Percentiles rank a stretch among this genome's conserved stretches.
Conservation (phyloP, 2,888 invertebrate species). For the Torymus auratus region DNA sequence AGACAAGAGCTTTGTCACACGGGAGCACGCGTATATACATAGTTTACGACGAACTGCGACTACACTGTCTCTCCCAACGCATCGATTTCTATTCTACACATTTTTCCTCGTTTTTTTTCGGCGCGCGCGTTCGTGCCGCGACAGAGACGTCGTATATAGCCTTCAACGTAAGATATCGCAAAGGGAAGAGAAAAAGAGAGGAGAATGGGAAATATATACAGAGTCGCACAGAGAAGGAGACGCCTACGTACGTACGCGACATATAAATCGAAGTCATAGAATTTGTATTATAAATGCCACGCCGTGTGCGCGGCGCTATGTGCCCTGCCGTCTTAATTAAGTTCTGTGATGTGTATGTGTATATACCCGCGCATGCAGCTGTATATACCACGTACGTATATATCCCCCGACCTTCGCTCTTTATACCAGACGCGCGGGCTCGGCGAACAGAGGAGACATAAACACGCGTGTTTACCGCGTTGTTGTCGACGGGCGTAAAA, state of each 20-base stretch:
- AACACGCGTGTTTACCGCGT: slow-evolving; percentile 54
- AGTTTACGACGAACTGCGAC: slow-evolving; percentile 42
- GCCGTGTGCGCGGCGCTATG: neutral
- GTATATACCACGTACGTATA: too few relatives aligned
- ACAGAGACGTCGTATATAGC: too few relatives aligned
- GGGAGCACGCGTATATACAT: slow-evolving; percentile 25
- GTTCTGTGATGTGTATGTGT: neutral
- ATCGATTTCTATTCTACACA: slow-evolving; percentile 47
- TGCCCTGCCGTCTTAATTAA: slow-evolving; percentile 50
- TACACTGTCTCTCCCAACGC: slow-evolving; percentile 5
- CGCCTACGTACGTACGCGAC: neutral
- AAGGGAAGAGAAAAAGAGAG: neutral
- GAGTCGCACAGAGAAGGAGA: too few relatives aligned
- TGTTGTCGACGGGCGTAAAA: slow-evolving; percentile 43
- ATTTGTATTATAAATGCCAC: slow-evolving; percentile 15
- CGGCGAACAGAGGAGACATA: slow-evolving; percentile 27
- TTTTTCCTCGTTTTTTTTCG: slow-evolving; percentile 18
- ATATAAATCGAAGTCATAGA: slow-evolving; percentile 37
- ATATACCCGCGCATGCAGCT: too few relatives aligned
- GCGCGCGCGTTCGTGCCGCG: neutral
- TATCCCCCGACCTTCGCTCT: slow-evolving; percentile 36
- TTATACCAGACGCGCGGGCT: slow-evolving; percentile 21
- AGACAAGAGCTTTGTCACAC: slow-evolving; percentile 12
- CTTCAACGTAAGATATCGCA: neutral
- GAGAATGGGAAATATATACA: neutral